Evolutionary conservation across 1,140 invertebrate genomes (phyloP), one percentile per base, ranked within the genome.

Genomic region (Drosophila nebulosa): DNA sequence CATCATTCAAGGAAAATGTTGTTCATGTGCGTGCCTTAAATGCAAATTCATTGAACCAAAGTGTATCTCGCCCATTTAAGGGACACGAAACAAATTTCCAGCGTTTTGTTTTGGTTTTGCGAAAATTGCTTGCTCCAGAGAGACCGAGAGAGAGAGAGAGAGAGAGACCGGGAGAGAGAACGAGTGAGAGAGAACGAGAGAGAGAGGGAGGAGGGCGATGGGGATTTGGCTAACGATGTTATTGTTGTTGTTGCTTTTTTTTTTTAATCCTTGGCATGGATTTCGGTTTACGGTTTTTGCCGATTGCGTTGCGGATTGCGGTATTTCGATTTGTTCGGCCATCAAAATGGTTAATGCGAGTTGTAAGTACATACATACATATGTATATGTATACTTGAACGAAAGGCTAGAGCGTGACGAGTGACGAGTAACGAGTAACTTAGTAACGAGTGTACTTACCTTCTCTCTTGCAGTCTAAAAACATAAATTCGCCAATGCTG

Each of bases 1-100:
- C 88, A 90, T 90, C 86, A 90, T 90, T 90, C 79, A 83, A 90
- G 76, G 86, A 90, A 90, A 90, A 90, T 90, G 69, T 81, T 90
- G 69, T 81, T 75, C 58, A 73, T 78, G 78, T 79, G 78, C 75
- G 86, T 86, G 86, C 71, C 69, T 83, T 73, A 83, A 90, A 90
- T 90, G 86, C 79, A 88, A 85, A 83, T 79, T 88, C 79, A 90
- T 80, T 78, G 81, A 88, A 90, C 81, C 83, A 63, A 74, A 52
- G 24, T 27, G 24, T 27, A 55, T 14, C 39, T 73, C 88, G 78
- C 86, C 77, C 69, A 56, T 69, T 69, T 81, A 79, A 64, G 61
- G 78, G 74, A 76, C 85, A 77, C 77, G 79, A 83, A 84, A 46
- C 39, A 46, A 58, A 86, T 78, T 86, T 78, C 80, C 76, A 79